These are phyloP conservation scores for Theristicus caerulescens DNA, from an alignment of 2,113 vertebrate species.

Conservation along the genomic window DNA sequence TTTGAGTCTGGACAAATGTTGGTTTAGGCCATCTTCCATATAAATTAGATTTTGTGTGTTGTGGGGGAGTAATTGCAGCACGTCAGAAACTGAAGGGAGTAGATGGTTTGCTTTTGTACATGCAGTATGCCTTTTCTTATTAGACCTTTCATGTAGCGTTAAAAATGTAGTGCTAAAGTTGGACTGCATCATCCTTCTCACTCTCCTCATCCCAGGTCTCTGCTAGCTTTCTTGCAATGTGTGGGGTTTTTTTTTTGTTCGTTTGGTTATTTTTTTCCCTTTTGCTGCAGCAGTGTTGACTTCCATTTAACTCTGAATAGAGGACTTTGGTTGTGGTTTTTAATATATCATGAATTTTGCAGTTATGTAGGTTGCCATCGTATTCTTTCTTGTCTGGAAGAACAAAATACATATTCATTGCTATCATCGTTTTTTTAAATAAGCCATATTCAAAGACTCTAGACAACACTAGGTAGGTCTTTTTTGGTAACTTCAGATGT, in stretches of 20 bases:
- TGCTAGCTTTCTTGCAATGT: neutral
- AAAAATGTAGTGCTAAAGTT: neutral
- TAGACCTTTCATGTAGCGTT: neutral
- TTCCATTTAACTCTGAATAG: slow-evolving; percentile 1
- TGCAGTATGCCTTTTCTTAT: neutral
- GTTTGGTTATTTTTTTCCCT: neutral
- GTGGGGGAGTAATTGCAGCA: neutral
- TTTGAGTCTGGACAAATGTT: neutral
- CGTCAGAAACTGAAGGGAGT: neutral
- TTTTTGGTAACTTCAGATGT: neutral
- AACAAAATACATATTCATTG: neutral
- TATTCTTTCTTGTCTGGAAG: neutral
- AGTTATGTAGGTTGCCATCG: neutral
- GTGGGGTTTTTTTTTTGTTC: neutral
- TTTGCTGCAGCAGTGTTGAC: neutral
- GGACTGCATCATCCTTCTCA: neutral
- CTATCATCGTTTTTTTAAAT: neutral
- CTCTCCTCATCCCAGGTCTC: neutral
- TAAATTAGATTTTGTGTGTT: neutral
- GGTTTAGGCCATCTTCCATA: neutral
- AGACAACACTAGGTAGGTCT: neutral
- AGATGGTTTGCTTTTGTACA: neutral
- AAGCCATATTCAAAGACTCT: neutral
- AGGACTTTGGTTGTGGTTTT: neutral
- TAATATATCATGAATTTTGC: slow-evolving; percentile 11